Base-by-base conservation (phyloP, 2,888 invertebrate species). In the Pseudococcus viburni region DNA sequence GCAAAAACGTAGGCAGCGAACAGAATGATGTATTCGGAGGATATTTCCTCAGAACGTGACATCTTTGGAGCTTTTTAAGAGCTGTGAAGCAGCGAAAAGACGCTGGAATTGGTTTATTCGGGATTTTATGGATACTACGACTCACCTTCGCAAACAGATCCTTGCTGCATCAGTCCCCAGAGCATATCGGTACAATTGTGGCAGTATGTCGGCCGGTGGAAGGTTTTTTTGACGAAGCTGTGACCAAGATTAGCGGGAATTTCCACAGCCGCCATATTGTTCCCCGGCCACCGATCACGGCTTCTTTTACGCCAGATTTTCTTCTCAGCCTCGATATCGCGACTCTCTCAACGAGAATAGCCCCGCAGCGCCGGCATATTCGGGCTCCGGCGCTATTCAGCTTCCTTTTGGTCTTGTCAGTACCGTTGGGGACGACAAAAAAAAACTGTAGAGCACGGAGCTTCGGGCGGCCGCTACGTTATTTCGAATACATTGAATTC, bases 181-280 rank as follows among this genome's bases (percentile, higher is more conserved):
- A 99, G 95, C 95, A 99, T 96, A 93, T 99, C 99, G 93, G 98
- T 98, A 95, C 99, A 99, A 94, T 99, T 98, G 94, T 99, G 99
- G 94, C 99, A 99, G 94, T 99, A 99, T 92, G 98, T 98, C 93
- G 99, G 99, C 94, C 99, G 99, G 94, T 99, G 99, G 95, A 99
- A 99, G 93, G 98, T 99, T 94, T 99, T 99, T 96, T 99, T 99
- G 93, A 96, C 96, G 95, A 99, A 99, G 94, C 96, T 97, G 95
- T 99, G 99, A 92, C 97, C 97, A 94, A 96, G 93, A 92, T 91
- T 92, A 91, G 91, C 91, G 91, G 91, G 91, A 91, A 91, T 92
- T 93, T 92, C 93, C 92, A 92, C 92, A 93, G 93, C 93, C 92
- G 93, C 93, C 89, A 89, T 92, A 91, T 90, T 90, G 90, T 90